Evolutionary conservation across 1,140 invertebrate species (phyloP).

Genomic region (Rhyacophila brunnea): DNA sequence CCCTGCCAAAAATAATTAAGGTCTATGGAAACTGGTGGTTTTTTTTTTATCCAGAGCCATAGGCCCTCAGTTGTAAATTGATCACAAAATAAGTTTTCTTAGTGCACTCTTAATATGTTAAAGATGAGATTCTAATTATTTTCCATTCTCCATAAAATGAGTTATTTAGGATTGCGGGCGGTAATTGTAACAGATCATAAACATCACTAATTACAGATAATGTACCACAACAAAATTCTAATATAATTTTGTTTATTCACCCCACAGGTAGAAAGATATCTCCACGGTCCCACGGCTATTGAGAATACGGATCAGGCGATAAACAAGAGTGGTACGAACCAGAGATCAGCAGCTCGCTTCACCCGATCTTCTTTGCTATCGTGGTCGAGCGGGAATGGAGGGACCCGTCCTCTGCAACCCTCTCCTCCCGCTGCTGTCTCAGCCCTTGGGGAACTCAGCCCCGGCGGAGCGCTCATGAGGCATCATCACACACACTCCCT

Average conservation of each 20-base stretch:
- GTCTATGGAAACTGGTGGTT: too few species aligned
- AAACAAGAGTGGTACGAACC: constrained; percentile 5
- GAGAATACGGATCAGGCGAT: constrained; percentile 1
- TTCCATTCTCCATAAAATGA: too few species aligned
- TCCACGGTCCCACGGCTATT: constrained; percentile 63
- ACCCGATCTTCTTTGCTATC: constrained; percentile 24
- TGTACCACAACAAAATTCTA: background rate
- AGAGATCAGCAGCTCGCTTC: constrained; percentile 17
- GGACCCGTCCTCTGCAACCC: constrained; percentile 14
- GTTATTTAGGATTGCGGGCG: too few species aligned
- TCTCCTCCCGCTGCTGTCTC: constrained; percentile 71
- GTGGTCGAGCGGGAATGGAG: constrained; percentile 44
- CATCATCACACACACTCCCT: constrained; percentile 76
- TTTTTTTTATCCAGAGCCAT: too few species aligned
- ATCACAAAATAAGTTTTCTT: too few species aligned
- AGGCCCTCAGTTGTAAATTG: too few species aligned
- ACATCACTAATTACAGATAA: background rate
- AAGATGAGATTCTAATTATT: too few species aligned
- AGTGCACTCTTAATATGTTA: too few species aligned
- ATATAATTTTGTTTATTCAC: background rate
- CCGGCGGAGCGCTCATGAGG: constrained; percentile 90
- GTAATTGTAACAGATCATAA: too few species aligned
- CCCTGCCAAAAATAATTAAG: too few species aligned
- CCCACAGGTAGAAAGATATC: constrained; percentile 70
- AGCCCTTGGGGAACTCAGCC: constrained; percentile 85